Conservation (phyloP, 1,140 invertebrate genomes). For the Lucilia cuprina region DNA sequence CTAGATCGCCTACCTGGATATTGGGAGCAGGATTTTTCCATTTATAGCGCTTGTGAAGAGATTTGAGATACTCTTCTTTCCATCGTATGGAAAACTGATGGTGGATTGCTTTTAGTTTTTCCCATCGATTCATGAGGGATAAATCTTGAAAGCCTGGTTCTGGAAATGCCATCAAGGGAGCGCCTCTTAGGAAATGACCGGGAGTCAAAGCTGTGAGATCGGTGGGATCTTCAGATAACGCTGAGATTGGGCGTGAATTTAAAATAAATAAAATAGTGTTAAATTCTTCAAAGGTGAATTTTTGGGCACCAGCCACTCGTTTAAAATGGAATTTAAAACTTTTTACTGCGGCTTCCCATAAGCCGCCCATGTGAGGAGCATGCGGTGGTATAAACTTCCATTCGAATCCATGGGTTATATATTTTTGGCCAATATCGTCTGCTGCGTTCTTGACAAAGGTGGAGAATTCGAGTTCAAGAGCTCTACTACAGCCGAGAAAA, state of each 20-base stretch:
- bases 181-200: neutral
- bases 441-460: too few species aligned
- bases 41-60: neutral
- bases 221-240: neutral
- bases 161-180: constrained; percentile 10
- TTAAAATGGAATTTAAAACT: neutral
- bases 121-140: neutral
- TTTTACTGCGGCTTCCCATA: neutral
- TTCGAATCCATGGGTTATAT: neutral
- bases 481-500: too few species aligned
- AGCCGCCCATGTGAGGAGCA: constrained; percentile 45
- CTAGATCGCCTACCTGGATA: neutral
- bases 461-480: too few species aligned
- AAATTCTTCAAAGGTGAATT: neutral
- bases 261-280: neutral
- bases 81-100: neutral
- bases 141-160: neutral
- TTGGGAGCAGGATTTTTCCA: neutral
- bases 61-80: neutral
- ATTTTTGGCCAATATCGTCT: too few species aligned
- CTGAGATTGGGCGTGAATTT: neutral
- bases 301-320: neutral
- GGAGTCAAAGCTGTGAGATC: constrained; percentile 2
- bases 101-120: neutral
- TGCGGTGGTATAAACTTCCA: constrained; percentile 34